A percentile compares a stretch with the other conserved stretches of the same genome.
Conservation (phyloP, 92 coral and sea anemone genomes). For the Palythoa caribaeorum region DNA sequence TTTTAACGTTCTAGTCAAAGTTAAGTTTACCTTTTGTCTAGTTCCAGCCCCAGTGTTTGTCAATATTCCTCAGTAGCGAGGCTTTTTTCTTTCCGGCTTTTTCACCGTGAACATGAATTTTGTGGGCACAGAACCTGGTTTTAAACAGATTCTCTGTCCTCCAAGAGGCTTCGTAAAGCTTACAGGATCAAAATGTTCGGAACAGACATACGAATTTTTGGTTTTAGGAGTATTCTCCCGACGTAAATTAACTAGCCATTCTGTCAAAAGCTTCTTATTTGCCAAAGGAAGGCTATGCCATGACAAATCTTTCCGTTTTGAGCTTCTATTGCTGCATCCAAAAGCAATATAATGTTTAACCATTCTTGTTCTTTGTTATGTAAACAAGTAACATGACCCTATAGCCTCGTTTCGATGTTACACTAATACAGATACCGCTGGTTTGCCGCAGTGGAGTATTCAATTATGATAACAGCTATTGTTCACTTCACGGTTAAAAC, state of each 20-base stretch:
- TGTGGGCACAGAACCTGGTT: not conserved
- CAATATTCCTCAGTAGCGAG: not conserved
- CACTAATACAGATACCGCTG: slow-evolving; percentile 4
- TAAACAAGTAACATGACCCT: slow-evolving; percentile 6
- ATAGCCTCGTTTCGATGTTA: slow-evolving; percentile 9
- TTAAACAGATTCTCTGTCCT: not conserved
- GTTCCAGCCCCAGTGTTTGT: not conserved
- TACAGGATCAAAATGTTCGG: slow-evolving; percentile 16
- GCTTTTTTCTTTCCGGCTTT: not conserved
- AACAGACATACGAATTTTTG: slow-evolving; percentile 32
- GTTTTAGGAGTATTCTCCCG: slow-evolving; percentile 31
- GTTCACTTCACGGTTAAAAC: not conserved
- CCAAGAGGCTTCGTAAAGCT: slow-evolving; percentile 8
- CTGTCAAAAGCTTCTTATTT: slow-evolving; percentile 15
- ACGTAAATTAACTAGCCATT: slow-evolving; percentile 37
- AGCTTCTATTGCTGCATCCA: slow-evolving; percentile 36
- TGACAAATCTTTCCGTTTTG: slow-evolving; percentile 19
- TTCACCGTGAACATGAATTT: not conserved
- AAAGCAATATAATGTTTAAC: slow-evolving; percentile 39
- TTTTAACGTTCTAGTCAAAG: not conserved
- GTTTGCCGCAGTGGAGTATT: slow-evolving; percentile 6
- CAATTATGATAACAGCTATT: not conserved
- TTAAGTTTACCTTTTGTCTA: not conserved
- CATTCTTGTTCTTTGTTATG: slow-evolving; percentile 5
- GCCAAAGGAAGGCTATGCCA: slow-evolving; percentile 24